phyloP scores from a whole-genome alignment of 2,113 vertebrate genomes.

The Corythornis vintsioides region DNA sequence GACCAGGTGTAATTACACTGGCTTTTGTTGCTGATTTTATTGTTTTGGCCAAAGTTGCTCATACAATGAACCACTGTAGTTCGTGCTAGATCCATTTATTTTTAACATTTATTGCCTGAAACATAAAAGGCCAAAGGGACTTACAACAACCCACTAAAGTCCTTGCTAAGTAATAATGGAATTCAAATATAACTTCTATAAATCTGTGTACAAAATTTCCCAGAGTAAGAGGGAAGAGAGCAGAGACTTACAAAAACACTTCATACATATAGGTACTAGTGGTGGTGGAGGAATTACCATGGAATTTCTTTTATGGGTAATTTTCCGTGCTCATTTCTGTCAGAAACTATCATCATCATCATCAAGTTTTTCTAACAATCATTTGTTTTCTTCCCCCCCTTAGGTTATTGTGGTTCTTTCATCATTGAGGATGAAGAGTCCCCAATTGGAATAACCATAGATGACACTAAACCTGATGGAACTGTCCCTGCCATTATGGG shows the following conservation, averaged over 20 bases:
- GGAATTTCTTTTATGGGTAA: neutral
- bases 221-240: neutral
- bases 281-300: neutral
- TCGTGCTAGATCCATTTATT: neutral
- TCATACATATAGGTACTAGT: neutral
- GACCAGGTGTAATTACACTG: neutral
- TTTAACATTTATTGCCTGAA: neutral
- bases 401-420: slow-evolving; percentile 91
- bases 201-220: neutral
- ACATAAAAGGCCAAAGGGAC: neutral
- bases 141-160: neutral
- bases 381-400: neutral
- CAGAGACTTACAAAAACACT: neutral
- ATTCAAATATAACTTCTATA: neutral
- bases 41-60: neutral
- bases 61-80: neutral
- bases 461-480: slow-evolving; percentile 94
- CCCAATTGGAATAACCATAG: slow-evolving; percentile 90
- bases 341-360: neutral
- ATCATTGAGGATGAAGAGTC: slow-evolving; percentile 91
- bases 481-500: slow-evolving; percentile 91
- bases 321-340: neutral
- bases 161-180: neutral
- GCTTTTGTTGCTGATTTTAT: neutral
- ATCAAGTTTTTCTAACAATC: neutral